Conservation (phyloP, 1,140 invertebrate genomes). For the Eriocheir sinensis region DNA sequence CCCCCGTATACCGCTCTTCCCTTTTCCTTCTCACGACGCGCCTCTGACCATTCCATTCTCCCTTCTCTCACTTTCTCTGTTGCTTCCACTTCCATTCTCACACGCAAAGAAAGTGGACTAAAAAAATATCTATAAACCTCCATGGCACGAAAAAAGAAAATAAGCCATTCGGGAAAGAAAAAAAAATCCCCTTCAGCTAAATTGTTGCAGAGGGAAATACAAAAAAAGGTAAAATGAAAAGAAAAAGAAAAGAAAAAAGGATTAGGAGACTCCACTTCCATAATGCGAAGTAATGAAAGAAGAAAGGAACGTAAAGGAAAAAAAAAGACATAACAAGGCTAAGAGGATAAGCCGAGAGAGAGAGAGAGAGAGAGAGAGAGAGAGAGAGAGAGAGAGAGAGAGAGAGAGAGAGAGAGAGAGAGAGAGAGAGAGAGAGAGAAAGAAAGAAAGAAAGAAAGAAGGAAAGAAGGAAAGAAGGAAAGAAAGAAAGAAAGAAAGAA, state of each 20-base stretch:
- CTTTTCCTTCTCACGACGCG: background rate
- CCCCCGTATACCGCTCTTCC: background rate
- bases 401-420: slow-evolving; percentile 10
- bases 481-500: background rate
- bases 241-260: no score
- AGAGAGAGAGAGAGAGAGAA: background rate
- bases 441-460: background rate
- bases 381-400: slow-evolving; percentile 21
- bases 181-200: background rate
- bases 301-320: background rate
- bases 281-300: no score
- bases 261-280: no score
- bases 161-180: background rate
- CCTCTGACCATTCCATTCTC: background rate
- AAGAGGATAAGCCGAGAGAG: background rate
- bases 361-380: background rate
- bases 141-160: slow-evolving; percentile 11
- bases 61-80: background rate
- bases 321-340: background rate
- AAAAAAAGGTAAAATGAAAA: background rate
- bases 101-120: background rate
- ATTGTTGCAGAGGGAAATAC: background rate
- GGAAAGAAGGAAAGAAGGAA: background rate
- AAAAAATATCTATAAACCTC: background rate
- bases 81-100: background rate